Evolutionary conservation across 2,113 vertebrate genomes (phyloP).

Genomic region (Thamnaconus septentrionalis): DNA sequence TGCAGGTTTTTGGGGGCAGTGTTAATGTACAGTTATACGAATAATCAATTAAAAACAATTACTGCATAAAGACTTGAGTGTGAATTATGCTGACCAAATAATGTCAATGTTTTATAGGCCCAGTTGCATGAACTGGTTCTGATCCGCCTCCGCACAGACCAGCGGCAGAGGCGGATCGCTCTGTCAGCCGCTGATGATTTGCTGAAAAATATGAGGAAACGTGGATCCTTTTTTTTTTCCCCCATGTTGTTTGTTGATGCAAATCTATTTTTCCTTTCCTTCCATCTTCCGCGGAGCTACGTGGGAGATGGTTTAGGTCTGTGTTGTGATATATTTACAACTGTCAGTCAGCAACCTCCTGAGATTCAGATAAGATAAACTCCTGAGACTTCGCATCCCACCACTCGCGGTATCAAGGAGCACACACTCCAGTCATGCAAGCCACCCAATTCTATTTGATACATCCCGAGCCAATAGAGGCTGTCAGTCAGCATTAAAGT

Average conservation of each 20-base stretch:
- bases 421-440: constrained; percentile 73
- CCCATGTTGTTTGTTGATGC: constrained; percentile 46
- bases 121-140: too few species aligned
- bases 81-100: too few species aligned
- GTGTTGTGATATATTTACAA: constrained; percentile 71
- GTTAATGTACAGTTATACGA: too few species aligned
- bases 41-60: too few species aligned
- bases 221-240: constrained; percentile 32
- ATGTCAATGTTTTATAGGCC: too few species aligned
- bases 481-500: constrained; percentile 76
- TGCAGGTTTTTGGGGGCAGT: too few species aligned
- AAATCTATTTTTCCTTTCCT: constrained; percentile 49
- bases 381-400: constrained; percentile 68
- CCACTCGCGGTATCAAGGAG: constrained; percentile 70
- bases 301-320: constrained; percentile 51
- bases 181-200: constrained; percentile 31
- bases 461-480: constrained; percentile 71
- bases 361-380: constrained; percentile 65
- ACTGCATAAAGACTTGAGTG: too few species aligned
- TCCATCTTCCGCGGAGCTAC: constrained; percentile 58
- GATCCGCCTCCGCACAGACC: too few species aligned
- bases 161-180: too few species aligned
- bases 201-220: constrained; percentile 37
- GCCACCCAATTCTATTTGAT: constrained; percentile 78
- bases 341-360: constrained; percentile 74